Evolutionary conservation across 2,113 vertebrate genomes (phyloP).

Genomic region (Caranx ignobilis): DNA sequence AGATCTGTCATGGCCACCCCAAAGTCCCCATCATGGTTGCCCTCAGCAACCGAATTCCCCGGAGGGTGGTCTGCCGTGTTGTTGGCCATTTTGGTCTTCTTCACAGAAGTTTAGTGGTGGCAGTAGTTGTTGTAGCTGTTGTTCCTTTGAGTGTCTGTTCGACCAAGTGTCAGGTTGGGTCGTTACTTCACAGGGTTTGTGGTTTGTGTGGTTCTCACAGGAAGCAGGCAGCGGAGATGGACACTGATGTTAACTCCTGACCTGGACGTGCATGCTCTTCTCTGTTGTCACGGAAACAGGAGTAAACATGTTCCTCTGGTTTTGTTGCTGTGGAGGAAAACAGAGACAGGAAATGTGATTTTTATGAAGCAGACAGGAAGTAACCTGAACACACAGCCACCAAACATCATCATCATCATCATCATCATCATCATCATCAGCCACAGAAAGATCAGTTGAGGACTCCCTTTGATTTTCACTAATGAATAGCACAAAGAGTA

Average conservation of each 20-base stretch:
- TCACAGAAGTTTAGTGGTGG: constrained; percentile 20
- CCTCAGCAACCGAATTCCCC: constrained; percentile 89
- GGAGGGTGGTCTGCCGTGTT: constrained; percentile 90
- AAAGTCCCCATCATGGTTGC: constrained; percentile 91
- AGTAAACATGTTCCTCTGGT: constrained; percentile 78
- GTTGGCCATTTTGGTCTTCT: constrained; percentile 86
- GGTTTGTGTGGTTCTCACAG: constrained; percentile 65
- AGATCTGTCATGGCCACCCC: constrained; percentile 90
- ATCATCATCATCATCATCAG: not conserved
- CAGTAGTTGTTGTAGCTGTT: not conserved
- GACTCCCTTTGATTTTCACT: constrained; percentile 6
- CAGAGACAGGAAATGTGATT: constrained; percentile 38
- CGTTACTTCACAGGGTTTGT: constrained; percentile 43
- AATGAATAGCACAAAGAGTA: constrained; percentile 51
- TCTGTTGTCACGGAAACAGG: constrained; percentile 82
- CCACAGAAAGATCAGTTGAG: not conserved
- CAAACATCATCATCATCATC: not conserved
- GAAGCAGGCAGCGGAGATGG: constrained; percentile 11
- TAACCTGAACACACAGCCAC: not conserved
- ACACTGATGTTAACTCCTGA: constrained; percentile 73
- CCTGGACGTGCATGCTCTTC: constrained; percentile 82
- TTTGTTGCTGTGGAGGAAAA: constrained; percentile 70
- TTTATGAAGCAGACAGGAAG: constrained; percentile 27
- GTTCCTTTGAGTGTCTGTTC: constrained; percentile 22
- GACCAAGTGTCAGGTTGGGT: not conserved